These are phyloP conservation scores for Otocyon megalotis DNA, from an alignment of 2,113 vertebrate species.

Conservation along the genomic window DNA sequence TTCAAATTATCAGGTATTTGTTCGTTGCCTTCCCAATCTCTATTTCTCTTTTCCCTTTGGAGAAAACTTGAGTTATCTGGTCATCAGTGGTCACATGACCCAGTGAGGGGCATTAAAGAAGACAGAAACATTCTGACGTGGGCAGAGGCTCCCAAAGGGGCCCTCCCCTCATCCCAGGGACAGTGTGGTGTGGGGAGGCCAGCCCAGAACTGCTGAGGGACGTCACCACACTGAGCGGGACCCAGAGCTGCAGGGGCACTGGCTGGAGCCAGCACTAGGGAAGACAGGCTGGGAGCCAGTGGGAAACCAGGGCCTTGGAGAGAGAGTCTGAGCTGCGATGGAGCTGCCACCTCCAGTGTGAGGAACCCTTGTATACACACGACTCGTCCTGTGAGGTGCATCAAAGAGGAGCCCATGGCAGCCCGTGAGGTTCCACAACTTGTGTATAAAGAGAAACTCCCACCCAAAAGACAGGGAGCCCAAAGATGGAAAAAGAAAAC, in stretches of 20 bases:
- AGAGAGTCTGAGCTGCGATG: background rate
- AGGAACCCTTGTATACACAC: fast-evolving
- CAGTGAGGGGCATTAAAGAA: background rate
- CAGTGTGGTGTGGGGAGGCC: fast-evolving
- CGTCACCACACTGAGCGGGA: fast-evolving
- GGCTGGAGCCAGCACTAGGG: background rate
- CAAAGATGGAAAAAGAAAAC: background rate
- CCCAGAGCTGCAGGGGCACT: background rate
- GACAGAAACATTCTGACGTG: fast-evolving
- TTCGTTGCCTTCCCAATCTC: fast-evolving
- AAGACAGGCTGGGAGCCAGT: fast-evolving
- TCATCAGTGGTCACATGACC: background rate
- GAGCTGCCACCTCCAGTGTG: fast-evolving
- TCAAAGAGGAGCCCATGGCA: fast-evolving
- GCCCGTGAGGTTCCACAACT: fast-evolving
- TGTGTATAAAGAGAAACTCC: background rate
- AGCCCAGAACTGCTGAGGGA: fast-evolving
- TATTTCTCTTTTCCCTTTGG: background rate
- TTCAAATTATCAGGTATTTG: too few species aligned
- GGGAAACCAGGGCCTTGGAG: background rate
- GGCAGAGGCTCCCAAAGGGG: background rate
- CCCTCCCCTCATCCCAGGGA: background rate
- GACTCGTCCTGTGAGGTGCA: fast-evolving
- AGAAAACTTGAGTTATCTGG: background rate
- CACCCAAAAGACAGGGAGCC: background rate